A percentile compares a stretch with the other conserved stretches of the same genome.
phyloP scores from a whole-genome alignment of 2,888 invertebrate genomes.

The Abrostola tripartita region DNA sequence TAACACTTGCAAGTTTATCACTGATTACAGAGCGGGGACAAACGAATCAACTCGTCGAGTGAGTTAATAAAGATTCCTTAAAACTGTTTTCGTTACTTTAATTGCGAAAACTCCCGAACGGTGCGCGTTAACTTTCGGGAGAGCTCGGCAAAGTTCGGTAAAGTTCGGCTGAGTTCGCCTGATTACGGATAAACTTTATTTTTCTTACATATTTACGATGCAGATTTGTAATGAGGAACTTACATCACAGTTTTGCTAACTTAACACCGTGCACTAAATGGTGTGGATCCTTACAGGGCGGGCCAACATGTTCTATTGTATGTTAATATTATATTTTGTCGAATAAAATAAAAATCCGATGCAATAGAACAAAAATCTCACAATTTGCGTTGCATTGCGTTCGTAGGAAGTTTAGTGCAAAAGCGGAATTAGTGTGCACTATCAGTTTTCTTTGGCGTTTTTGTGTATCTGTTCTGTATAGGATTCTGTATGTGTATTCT shows the following conservation, averaged over 20 bases:
- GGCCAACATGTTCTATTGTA: too few relatives aligned
- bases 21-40: conserved; percentile 37
- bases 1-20: conserved; percentile 10
- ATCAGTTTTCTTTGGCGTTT: too few relatives aligned
- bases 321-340: too few relatives aligned
- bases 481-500: too few relatives aligned
- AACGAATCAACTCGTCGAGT: conserved; percentile 50
- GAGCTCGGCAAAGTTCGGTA: conserved; percentile 42
- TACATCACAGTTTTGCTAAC: background rate
- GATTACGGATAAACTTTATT: conserved; percentile 39
- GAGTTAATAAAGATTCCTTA: conserved; percentile 71
- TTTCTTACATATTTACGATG: conserved; percentile 17
- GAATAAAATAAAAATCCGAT: too few relatives aligned
- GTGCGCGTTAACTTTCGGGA: conserved; percentile 60
- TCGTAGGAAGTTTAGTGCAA: too few relatives aligned
- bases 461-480: too few relatives aligned
- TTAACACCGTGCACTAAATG: background rate
- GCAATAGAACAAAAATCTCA: too few relatives aligned
- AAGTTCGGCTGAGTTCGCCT: conserved; percentile 43
- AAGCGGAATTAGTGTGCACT: too few relatives aligned
- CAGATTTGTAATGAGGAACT: background rate
- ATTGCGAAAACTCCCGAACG: conserved; percentile 62
- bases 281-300: background rate
- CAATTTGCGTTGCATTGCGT: too few relatives aligned
- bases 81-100: conserved; percentile 71